A percentile compares a stretch with the other conserved stretches of the same genome.
Evolutionary conservation across 2,113 vertebrate genomes (phyloP).

Genomic region (Cryptoleucopteryx plumbea): DNA sequence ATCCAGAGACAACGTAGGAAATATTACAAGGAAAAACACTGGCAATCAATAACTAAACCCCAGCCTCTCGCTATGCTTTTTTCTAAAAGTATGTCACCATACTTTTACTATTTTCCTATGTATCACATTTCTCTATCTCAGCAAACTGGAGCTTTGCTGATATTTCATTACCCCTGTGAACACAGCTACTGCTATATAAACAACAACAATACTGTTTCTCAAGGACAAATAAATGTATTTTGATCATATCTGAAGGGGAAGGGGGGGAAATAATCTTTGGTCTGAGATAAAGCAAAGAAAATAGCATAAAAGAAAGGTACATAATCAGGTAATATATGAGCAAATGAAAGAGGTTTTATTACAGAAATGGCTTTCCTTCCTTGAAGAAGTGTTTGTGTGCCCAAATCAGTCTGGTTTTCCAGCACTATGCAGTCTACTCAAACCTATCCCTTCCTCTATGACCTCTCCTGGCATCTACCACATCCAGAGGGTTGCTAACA

Average conservation of each 20-base stretch:
- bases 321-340: background rate
- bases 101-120: background rate
- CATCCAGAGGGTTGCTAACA: background rate
- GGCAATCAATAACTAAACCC: background rate
- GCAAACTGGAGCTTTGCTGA: background rate
- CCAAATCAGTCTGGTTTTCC: background rate
- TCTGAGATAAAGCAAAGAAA: background rate
- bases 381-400: background rate
- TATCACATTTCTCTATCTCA: background rate
- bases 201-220: background rate
- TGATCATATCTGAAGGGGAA: background rate
- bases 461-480: background rate
- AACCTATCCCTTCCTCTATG: background rate
- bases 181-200: background rate
- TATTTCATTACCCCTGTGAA: background rate
- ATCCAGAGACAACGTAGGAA: background rate
- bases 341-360: background rate
- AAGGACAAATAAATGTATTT: constrained; percentile 9
- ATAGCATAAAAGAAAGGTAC: background rate
- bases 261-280: background rate
- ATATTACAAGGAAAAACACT: background rate
- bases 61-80: background rate
- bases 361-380: background rate
- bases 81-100: background rate
- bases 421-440: background rate